These are phyloP conservation scores for Glaucopsyche alexis DNA, from an alignment of 2,888 invertebrate species.

Conservation along the genomic window DNA sequence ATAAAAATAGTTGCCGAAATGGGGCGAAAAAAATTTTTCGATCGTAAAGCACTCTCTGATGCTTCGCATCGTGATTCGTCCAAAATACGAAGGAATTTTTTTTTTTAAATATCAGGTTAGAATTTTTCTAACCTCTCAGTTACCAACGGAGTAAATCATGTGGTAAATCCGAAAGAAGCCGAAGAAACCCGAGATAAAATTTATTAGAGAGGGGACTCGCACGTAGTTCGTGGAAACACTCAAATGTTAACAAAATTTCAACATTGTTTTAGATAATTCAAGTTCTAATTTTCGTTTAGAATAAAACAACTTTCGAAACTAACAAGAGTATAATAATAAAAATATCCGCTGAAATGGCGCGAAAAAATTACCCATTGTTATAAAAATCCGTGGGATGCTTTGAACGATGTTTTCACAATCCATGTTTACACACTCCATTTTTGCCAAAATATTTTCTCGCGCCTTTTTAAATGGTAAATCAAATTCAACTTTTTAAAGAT, in stretches of 20 bases:
- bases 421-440: too few species aligned
- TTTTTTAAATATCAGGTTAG: too few species aligned
- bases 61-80: conserved; percentile 23
- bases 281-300: conserved; percentile 9
- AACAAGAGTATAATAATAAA: conserved; percentile 9
- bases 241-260: too few species aligned
- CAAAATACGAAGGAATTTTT: too few species aligned
- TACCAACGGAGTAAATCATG: background rate
- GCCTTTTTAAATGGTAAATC: background rate
- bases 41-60: conserved; percentile 28
- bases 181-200: too few species aligned
- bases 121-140: background rate
- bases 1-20: conserved; percentile 23
- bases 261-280: too few species aligned
- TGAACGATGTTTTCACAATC: too few species aligned
- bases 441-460: too few species aligned
- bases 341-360: background rate
- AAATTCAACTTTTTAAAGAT: background rate
- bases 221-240: background rate
- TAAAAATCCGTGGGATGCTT: too few species aligned
- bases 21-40: background rate
- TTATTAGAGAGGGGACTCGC: too few species aligned
- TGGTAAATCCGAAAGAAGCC: background rate
- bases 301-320: conserved; percentile 15
- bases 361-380: too few species aligned